Evolutionary conservation across 2,797 vertebrate species (phyloP).

Genomic region (Nyctibius grandis): DNA sequence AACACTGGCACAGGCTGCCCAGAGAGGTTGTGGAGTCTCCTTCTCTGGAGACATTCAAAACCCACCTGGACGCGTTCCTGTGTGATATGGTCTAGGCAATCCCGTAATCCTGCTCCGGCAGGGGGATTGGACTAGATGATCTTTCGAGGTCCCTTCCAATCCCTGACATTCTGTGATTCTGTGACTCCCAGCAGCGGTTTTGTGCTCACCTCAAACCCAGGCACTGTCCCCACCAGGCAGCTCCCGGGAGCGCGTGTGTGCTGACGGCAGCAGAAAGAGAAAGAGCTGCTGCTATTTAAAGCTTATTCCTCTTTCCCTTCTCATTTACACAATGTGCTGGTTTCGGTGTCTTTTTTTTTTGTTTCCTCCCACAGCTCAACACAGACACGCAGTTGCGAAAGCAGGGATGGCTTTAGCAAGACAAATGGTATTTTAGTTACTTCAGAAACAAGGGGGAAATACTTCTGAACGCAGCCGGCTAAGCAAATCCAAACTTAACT

Average conservation of each 20-base stretch:
- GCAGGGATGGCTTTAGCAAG: accelerated
- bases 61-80: no score
- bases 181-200: background rate
- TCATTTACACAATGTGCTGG: accelerated
- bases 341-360: accelerated
- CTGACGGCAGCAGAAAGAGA: background rate
- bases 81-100: no score
- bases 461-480: background rate
- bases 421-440: background rate
- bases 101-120: no score
- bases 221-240: background rate
- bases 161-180: no score
- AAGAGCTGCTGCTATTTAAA: background rate
- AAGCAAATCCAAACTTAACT: background rate
- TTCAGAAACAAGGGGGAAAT: background rate
- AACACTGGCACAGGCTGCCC: no score
- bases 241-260: background rate
- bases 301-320: background rate
- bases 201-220: background rate
- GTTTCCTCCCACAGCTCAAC: no score
- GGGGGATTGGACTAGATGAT: no score
- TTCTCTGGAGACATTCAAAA: no score
- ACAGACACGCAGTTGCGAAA: background rate
- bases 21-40: no score
- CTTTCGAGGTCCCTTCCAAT: no score